phyloP scores from a whole-genome alignment of 2,113 vertebrate species.

The Chaenocephalus aceratus region DNA sequence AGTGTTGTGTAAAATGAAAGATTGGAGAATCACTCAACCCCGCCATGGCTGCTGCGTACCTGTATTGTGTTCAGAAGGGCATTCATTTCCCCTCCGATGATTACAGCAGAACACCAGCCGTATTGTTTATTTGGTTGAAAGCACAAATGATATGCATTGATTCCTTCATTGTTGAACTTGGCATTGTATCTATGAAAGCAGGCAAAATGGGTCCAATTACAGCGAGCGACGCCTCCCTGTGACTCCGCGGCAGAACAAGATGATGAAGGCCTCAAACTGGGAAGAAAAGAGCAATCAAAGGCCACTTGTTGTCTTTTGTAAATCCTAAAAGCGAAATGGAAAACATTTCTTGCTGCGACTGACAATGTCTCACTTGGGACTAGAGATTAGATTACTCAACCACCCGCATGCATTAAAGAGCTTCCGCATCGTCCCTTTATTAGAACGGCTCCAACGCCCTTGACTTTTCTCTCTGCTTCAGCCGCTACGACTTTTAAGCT shows the following conservation, averaged over 20 bases:
- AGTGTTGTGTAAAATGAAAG: conserved; percentile 69
- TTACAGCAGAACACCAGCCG: conserved; percentile 59
- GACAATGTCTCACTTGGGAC: conserved; percentile 47
- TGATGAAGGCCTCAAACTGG: conserved; percentile 71
- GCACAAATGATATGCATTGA: conserved; percentile 74
- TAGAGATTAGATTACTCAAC: conserved; percentile 47
- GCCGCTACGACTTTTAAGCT: too few species aligned
- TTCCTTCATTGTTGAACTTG: conserved; percentile 75
- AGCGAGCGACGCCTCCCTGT: conserved; percentile 49
- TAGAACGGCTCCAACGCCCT: background rate
- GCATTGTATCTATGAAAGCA: conserved; percentile 67
- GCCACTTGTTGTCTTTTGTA: conserved; percentile 64
- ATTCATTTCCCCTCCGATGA: conserved; percentile 70
- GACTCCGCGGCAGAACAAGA: conserved; percentile 48
- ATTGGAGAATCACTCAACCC: conserved; percentile 66
- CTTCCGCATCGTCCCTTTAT: background rate
- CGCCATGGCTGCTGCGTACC: conserved; percentile 60
- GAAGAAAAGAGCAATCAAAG: conserved; percentile 74
- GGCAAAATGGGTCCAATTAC: conserved; percentile 74
- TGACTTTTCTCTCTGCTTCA: background rate
- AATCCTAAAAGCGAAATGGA: conserved; percentile 51
- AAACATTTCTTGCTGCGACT: conserved; percentile 54
- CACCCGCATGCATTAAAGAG: background rate
- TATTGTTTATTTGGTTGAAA: conserved; percentile 74
- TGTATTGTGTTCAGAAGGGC: conserved; percentile 69